These are phyloP conservation scores for Heteronetta atricapilla DNA, from an alignment of 2,113 vertebrate species.

Conservation along the genomic window DNA sequence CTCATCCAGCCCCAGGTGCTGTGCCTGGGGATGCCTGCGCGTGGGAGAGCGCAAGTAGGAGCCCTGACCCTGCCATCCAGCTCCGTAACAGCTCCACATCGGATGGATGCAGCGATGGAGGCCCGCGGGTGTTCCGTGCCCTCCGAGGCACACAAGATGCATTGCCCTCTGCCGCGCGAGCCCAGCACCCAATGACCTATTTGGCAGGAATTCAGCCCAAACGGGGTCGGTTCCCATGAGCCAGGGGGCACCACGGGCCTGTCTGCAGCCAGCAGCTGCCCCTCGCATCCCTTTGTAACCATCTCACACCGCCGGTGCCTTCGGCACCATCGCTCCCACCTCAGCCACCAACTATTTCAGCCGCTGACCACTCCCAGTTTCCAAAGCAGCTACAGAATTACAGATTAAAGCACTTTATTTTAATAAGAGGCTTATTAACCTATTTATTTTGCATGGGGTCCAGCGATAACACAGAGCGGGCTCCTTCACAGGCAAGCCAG, in stretches of 20 bases:
- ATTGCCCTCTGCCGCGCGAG: accelerated
- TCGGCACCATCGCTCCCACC: neutral
- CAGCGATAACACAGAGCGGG: neutral
- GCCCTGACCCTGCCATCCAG: neutral
- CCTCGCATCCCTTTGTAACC: neutral
- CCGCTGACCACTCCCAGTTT: neutral
- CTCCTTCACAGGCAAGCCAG: neutral
- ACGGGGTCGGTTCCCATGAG: neutral
- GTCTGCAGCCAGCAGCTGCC: neutral
- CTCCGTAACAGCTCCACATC: neutral
- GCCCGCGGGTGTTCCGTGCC: neutral
- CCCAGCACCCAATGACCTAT: neutral
- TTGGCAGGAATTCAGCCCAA: neutral
- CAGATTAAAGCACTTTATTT: conserved; percentile 41
- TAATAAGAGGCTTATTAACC: conserved; percentile 52
- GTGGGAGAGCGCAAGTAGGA: accelerated
- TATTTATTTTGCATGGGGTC: conserved; percentile 48
- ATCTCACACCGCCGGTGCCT: accelerated
- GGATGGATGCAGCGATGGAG: neutral
- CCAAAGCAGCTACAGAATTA: conserved; percentile 20
- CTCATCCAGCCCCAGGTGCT: neutral
- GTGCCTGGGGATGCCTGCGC: neutral
- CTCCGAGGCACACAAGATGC: neutral
- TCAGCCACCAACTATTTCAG: neutral
- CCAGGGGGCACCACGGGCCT: too few relatives aligned